Percentiles rank a stretch among this genome's conserved stretches.
These are phyloP conservation scores for Natator depressus DNA, from an alignment of 2,113 vertebrate species.

Conservation along the genomic window DNA sequence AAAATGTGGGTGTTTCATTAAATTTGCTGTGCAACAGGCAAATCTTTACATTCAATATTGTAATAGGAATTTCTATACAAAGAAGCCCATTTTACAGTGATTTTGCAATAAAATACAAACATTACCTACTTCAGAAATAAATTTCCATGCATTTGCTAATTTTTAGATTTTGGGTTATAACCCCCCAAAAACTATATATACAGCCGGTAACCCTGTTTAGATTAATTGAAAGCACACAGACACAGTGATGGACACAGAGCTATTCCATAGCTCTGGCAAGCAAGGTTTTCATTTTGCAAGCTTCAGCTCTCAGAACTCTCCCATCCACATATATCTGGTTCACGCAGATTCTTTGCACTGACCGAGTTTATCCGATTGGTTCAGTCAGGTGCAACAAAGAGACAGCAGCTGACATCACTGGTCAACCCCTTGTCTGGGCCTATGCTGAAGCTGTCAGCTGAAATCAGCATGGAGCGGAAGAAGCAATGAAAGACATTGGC, in stretches of 20 bases:
- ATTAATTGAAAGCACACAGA: too few species aligned
- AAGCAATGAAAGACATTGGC: not conserved
- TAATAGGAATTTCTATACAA: not conserved
- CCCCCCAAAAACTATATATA: fast-evolving
- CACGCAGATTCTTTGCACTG: not conserved
- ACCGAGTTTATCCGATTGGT: slow-evolving; percentile 9
- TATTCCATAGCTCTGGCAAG: not conserved
- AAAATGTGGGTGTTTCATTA: not conserved
- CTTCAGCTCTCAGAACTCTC: not conserved
- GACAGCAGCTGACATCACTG: not conserved
- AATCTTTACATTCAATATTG: not conserved
- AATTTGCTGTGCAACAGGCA: not conserved
- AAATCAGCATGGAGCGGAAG: slow-evolving; percentile 4
- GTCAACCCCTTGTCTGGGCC: not conserved
- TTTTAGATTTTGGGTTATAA: not conserved
- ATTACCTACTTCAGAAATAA: not conserved
- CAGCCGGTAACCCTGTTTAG: not conserved
- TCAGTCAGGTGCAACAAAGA: slow-evolving; percentile 26
- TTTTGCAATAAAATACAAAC: not conserved
- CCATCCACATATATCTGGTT: not conserved
- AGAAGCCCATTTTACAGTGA: not conserved
- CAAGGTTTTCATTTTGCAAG: not conserved
- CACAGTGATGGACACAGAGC: not conserved
- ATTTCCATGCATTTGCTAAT: not conserved
- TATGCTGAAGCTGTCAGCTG: not conserved